Evolutionary conservation across 2,888 invertebrate genomes (phyloP).

Genomic region (Andrena bicolor): DNA sequence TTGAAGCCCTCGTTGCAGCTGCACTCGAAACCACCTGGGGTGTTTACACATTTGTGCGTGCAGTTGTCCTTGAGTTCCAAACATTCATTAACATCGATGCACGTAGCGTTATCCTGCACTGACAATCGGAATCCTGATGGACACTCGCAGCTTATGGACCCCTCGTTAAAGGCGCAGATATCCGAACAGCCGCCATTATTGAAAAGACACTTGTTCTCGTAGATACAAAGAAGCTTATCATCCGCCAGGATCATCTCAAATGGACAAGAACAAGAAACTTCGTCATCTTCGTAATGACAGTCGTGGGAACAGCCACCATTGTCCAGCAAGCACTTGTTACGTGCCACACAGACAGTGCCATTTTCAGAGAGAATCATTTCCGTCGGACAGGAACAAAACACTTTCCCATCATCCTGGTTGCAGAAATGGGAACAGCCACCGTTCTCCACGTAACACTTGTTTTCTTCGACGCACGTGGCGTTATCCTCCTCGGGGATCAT

Average conservation of each 20-base stretch:
- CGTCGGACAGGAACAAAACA: slow-evolving; percentile 86
- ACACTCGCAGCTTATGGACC: slow-evolving; percentile 86
- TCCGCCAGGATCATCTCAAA: slow-evolving; percentile 79
- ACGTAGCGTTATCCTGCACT: slow-evolving; percentile 81
- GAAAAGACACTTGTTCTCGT: slow-evolving; percentile 85
- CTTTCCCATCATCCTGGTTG: slow-evolving; percentile 74
- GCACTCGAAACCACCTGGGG: slow-evolving; percentile 86
- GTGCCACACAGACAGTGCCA: slow-evolving; percentile 77
- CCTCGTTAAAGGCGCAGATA: slow-evolving; percentile 80
- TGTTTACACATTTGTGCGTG: slow-evolving; percentile 84
- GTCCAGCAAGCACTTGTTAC: slow-evolving; percentile 86
- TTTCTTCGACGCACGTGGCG: slow-evolving; percentile 84
- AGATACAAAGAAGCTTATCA: slow-evolving; percentile 81
- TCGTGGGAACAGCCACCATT: slow-evolving; percentile 86
- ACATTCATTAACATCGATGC: slow-evolving; percentile 85
- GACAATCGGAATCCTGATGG: slow-evolving; percentile 85
- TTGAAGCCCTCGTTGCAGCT: slow-evolving; percentile 85
- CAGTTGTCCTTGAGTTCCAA: slow-evolving; percentile 82
- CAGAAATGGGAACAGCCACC: slow-evolving; percentile 86
- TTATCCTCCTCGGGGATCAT: slow-evolving; percentile 70
- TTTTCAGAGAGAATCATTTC: slow-evolving; percentile 84
- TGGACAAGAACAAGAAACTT: slow-evolving; percentile 86
- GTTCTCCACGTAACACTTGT: slow-evolving; percentile 85
- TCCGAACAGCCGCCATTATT: slow-evolving; percentile 86
- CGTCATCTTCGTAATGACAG: slow-evolving; percentile 86